Conservation (phyloP, 2,797 vertebrate genomes). For the Capromys pilorides region DNA sequence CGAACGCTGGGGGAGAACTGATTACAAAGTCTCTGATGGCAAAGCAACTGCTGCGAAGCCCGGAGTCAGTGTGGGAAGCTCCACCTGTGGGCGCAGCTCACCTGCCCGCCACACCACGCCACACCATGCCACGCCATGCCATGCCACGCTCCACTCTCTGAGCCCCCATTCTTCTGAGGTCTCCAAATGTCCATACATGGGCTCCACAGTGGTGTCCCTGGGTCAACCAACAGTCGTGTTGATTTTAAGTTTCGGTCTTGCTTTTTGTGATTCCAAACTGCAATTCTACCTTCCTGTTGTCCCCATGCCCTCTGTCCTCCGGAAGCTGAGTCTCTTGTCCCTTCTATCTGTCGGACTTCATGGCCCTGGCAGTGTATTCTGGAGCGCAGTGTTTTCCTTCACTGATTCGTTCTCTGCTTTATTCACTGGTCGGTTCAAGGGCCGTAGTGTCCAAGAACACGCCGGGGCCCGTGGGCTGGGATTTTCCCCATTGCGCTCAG, state of each 20-base stretch:
- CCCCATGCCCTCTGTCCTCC: rapidly evolving
- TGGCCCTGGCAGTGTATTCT: rapidly evolving
- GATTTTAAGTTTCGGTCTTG: neutral
- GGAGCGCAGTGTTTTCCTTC: no score
- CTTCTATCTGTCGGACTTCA: neutral
- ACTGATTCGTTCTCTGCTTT: neutral
- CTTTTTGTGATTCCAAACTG: neutral
- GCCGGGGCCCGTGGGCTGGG: rapidly evolving
- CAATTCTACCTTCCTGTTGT: rapidly evolving
- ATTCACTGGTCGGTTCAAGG: neutral
- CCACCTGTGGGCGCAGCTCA: no score
- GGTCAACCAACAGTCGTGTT: neutral
- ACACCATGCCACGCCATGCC: no score
- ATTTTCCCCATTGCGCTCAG: neutral
- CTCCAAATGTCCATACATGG: neutral
- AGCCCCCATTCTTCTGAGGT: rapidly evolving
- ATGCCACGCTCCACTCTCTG: rapidly evolving
- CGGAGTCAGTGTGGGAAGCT: neutral
- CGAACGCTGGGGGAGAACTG: neutral
- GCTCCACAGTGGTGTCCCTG: neutral
- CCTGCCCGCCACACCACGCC: neutral
- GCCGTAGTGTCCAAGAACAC: rapidly evolving
- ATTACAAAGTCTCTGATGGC: rapidly evolving
- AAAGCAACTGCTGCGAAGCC: neutral
- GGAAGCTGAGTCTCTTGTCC: rapidly evolving